Conservation (phyloP, 1,140 invertebrate genomes). For the Nasonia longicornis region DNA sequence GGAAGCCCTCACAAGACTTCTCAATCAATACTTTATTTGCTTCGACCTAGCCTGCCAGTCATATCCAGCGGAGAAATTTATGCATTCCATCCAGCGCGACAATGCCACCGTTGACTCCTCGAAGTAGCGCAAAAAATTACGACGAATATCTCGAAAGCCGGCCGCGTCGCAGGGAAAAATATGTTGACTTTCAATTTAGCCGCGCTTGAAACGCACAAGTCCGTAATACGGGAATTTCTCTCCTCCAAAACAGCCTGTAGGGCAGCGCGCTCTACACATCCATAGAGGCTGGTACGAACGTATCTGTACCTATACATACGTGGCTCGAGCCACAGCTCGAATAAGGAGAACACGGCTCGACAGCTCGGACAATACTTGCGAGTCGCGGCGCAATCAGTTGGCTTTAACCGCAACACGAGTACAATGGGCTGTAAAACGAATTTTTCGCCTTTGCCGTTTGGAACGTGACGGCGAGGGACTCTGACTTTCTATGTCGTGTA, state of each 20-base stretch:
- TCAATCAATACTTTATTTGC: not conserved
- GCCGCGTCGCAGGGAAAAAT: not conserved
- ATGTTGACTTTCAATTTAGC: constrained; percentile 44
- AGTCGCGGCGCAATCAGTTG: constrained; percentile 43
- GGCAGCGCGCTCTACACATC: no score
- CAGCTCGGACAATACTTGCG: constrained; percentile 43
- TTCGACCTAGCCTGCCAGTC: not conserved
- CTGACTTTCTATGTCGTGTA: constrained; percentile 27
- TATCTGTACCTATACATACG: not conserved
- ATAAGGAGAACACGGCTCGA: constrained; percentile 31
- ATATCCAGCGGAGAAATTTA: not conserved
- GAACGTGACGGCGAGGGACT: constrained; percentile 30
- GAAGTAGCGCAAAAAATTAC: not conserved
- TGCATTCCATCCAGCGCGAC: not conserved
- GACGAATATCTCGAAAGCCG: not conserved
- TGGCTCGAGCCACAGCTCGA: not conserved
- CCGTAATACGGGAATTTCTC: constrained; percentile 27
- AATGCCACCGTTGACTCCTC: not conserved
- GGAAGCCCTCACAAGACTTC: not conserved
- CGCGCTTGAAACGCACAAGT: constrained; percentile 6
- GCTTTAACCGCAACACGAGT: constrained; percentile 45
- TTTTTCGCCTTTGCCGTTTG: constrained; percentile 36
- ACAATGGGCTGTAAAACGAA: constrained; percentile 47
- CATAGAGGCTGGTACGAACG: no score
- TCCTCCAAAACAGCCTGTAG: not conserved